These are phyloP conservation scores for Xenus cinereus DNA, from an alignment of 2,113 vertebrate species.

Conservation along the genomic window DNA sequence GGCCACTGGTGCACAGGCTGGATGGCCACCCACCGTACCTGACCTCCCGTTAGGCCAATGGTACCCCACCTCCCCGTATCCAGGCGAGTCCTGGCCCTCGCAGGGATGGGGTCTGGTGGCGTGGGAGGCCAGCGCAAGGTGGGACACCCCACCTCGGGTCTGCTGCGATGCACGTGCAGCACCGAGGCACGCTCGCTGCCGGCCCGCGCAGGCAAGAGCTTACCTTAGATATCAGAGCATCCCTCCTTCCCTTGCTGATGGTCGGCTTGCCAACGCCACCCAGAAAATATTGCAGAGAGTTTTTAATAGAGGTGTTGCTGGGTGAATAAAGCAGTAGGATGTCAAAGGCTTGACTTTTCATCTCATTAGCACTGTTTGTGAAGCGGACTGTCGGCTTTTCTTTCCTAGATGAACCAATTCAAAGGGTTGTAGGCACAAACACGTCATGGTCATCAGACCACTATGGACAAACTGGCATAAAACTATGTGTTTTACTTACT, in stretches of 20 bases:
- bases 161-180: accelerated
- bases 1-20: accelerated
- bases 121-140: accelerated
- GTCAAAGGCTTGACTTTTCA: neutral
- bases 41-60: accelerated
- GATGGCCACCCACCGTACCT: neutral
- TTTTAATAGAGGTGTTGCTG: constrained; percentile 37
- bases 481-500: neutral
- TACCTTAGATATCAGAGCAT: neutral
- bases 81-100: accelerated
- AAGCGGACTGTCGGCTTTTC: neutral
- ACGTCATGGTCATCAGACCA: neutral
- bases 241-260: neutral
- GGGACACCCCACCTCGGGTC: neutral
- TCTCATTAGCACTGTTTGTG: neutral
- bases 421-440: neutral
- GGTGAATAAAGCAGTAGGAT: neutral
- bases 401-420: neutral
- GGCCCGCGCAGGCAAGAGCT: neutral
- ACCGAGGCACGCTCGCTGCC: accelerated
- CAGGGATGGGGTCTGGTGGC: neutral
- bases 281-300: neutral
- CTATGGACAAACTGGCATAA: neutral
- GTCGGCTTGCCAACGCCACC: neutral
- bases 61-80: neutral